These are phyloP conservation scores for Monodelphis domestica DNA, from an alignment of 2,797 vertebrate species.

Conservation along the genomic window DNA sequence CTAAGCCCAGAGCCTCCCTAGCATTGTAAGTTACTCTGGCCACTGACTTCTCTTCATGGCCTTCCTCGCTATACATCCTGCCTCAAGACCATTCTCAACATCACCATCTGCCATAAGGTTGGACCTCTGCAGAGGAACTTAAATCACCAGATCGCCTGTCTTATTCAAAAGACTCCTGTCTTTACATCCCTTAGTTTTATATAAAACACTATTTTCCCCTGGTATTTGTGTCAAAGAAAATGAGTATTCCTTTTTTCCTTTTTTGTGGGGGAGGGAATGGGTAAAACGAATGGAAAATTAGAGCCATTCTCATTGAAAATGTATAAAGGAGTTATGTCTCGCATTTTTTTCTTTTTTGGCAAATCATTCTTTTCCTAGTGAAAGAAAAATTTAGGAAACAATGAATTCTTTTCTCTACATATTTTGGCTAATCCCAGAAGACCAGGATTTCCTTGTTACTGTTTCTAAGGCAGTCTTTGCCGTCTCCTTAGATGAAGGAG, in stretches of 20 bases:
- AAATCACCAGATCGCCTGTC: background rate
- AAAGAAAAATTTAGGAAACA: slow-evolving; percentile 31
- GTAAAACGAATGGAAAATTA: slow-evolving; percentile 1
- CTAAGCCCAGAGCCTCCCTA: background rate
- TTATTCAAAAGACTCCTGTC: background rate
- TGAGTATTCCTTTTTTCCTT: background rate
- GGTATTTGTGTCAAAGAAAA: background rate
- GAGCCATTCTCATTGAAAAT: slow-evolving; percentile 11
- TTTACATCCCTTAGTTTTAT: slow-evolving; percentile 37
- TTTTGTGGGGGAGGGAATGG: background rate
- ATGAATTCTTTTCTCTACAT: slow-evolving; percentile 11
- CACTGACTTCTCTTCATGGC: background rate
- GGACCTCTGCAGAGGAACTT: background rate
- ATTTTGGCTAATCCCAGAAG: background rate
- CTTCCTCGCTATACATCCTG: background rate
- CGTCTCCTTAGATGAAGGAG: background rate
- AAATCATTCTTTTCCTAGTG: background rate
- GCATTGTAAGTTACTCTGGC: background rate
- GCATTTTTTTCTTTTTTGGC: slow-evolving; percentile 10
- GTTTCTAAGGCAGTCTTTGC: background rate
- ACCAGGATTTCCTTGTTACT: background rate
- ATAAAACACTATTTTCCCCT: background rate
- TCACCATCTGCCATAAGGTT: background rate
- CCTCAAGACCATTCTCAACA: background rate
- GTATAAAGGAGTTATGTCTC: background rate